Evolutionary conservation across 2,113 vertebrate genomes (phyloP), one percentile per base, ranked within the genome.

Genomic region (Cyanoderma ruficeps): DNA sequence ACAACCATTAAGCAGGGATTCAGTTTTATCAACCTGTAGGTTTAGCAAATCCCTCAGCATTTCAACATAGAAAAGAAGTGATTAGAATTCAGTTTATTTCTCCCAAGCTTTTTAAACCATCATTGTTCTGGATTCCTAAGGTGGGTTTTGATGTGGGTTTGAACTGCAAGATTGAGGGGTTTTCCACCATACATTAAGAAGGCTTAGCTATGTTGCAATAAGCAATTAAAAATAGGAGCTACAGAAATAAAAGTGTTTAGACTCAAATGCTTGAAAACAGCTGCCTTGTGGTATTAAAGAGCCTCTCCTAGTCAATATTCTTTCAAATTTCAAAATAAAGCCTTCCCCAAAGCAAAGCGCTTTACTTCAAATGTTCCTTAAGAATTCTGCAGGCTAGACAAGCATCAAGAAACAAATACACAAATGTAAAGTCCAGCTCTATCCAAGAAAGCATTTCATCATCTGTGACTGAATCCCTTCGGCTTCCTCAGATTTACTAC

Each of bases 1-100:
- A 60, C 3, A 69, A 19, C 31, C 31, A 78, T 71, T 71, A 93
- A 81, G 68, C 31, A 35, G 46, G 42, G 64, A 86, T 92, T 92
- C 83, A 8, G 68, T 75, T 92, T 72, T 39, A 92, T 72, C 52
- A 82, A 42, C 39, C 86, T 72, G 57, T 44, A 90, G 53, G 56
- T 93, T 92, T 79, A 90, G 65, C 53, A 95, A 95, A 95, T 93
- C 72, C 72, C 69, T 83, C 81, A 89, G 72, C 44, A 91, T 79
- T 96, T 83, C 85, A 86, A 47, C 80, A 90, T 49, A 72, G 64
- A 60, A 80, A 95, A 93, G 20, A 70, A 83, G 37, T 3, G 0
- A 94, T 84, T 78, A 84, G 72, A 87, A 96, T 83, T 88, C 46
- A 70, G 18, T 77, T 74, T 90, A 42, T 74, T 85, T 88, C n/a